phyloP scores from a whole-genome alignment of 2,797 vertebrate genomes.

The Prionace glauca region DNA sequence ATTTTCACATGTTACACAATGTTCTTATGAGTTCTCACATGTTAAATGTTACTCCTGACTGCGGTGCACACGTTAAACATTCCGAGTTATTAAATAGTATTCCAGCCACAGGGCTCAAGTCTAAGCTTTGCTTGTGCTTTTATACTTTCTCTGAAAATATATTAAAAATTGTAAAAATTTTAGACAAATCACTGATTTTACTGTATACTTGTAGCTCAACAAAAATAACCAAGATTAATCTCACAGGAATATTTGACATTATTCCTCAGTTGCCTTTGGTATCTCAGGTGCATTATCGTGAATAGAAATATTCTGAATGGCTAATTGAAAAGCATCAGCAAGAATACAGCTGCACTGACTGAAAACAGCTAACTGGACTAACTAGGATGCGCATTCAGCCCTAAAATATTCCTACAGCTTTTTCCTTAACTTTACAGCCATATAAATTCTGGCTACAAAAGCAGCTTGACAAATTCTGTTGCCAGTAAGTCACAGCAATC shows the following conservation, averaged over 20 bases:
- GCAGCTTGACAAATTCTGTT: not conserved
- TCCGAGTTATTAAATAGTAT: not conserved
- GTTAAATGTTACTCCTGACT: not conserved
- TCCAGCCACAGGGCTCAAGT: not conserved
- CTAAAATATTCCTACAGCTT: not conserved
- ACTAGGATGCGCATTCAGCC: not conserved
- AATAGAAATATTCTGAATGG: not conserved
- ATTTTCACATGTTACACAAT: not conserved
- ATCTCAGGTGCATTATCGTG: not conserved
- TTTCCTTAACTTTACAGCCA: not conserved
- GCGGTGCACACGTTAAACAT: not conserved
- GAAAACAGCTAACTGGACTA: not conserved
- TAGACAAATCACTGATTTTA: not conserved
- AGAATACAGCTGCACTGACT: not conserved
- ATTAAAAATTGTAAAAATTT: too few species aligned
- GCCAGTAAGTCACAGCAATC: not conserved
- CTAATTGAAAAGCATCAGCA: not conserved
- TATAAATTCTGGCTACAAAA: not conserved
- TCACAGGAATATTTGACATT: not conserved
- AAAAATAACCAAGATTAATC: conserved; percentile 9
- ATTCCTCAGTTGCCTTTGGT: not conserved
- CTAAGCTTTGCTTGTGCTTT: not conserved
- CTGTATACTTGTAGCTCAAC: not conserved
- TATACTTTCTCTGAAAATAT: not conserved
- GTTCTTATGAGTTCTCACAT: not conserved